Base-by-base conservation (phyloP, 1,140 invertebrate genomes). In the Drosophila punjabiensis region DNA sequence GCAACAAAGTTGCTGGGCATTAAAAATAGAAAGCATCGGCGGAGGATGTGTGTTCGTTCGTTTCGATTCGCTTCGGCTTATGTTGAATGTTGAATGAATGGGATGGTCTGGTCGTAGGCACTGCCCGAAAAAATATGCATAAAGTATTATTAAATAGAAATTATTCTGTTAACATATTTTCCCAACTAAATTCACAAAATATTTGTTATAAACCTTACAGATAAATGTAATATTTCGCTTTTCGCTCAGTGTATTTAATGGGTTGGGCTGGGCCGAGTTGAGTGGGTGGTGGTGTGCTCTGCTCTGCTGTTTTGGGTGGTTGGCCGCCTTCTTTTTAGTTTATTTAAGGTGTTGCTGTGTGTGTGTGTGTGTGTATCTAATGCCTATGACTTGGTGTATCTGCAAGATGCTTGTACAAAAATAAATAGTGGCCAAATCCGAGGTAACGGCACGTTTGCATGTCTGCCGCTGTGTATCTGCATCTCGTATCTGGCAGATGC, bases 391-490 rank as follows among this genome's bases (percentile, higher is more conserved):
- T 47, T 62, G 65, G 48, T 67, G 73, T 84, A 71, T 80, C 71
- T 80, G 55, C 53, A 58, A 78, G 64, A 85, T 81, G 55, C 14
- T 58, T 24, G 55, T 39, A 75, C 65, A 59, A 81, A 78, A 86
- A 81, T 81, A 85, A 64, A 67, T 77, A 73, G 77, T 73, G 75
- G 82, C 68, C 63, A 86, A 85, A 82, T 75, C 79, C 48, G 50
- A 50, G 78, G 64, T 74, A 77, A 85, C 70, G 69, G 78, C 82
- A 85, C 78, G 82, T 85, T 86, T 85, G 78, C 82, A 61, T 81
- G 82, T 85, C 55, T 80, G 41, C 33, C 52, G 14, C 35, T 14
- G 7, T 24, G 10, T 65, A 62, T 62, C 32, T 75, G 69, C 30
- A 62, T 52, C 66, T 37, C 30, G 30, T 56, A 62, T 69, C 59